These are phyloP conservation scores for Falco novaeseelandiae DNA, from an alignment of 2,797 vertebrate species.

Conservation along the genomic window DNA sequence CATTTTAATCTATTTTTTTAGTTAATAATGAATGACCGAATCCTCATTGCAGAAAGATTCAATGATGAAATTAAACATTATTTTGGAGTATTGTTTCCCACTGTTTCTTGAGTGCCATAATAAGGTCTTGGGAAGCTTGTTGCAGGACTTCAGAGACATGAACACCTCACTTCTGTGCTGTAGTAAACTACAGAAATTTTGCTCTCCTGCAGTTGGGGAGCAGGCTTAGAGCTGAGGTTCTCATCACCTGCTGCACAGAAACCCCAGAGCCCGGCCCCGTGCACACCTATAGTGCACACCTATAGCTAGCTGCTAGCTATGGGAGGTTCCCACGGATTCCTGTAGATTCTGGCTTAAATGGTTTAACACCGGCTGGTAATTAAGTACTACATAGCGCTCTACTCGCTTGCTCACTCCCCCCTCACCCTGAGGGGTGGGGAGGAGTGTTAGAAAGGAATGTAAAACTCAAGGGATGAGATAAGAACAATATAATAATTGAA, in stretches of 20 bases:
- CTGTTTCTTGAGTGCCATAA: neutral
- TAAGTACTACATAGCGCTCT: too few relatives aligned
- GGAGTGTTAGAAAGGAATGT: too few relatives aligned
- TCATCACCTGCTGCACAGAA: neutral
- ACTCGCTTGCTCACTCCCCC: too few relatives aligned
- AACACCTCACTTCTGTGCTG: neutral
- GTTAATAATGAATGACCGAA: neutral
- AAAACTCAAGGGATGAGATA: too few relatives aligned
- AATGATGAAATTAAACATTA: neutral
- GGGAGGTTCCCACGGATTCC: neutral
- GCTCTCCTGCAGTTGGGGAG: neutral
- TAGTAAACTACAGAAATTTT: neutral
- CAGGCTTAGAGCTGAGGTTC: neutral
- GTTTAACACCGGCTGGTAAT: too few relatives aligned
- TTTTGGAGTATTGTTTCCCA: neutral
- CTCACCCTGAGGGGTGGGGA: too few relatives aligned
- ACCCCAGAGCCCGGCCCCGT: neutral
- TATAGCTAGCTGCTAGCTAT: neutral
- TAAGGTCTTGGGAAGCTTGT: neutral
- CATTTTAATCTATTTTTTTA: neutral
- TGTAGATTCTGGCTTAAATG: neutral
- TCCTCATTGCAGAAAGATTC: neutral
- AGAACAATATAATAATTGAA: too few relatives aligned
- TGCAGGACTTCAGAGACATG: neutral
- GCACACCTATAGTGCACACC: rapidly evolving